Conservation (phyloP, 2,113 vertebrate genomes). For the Dasypus novemcinctus region DNA sequence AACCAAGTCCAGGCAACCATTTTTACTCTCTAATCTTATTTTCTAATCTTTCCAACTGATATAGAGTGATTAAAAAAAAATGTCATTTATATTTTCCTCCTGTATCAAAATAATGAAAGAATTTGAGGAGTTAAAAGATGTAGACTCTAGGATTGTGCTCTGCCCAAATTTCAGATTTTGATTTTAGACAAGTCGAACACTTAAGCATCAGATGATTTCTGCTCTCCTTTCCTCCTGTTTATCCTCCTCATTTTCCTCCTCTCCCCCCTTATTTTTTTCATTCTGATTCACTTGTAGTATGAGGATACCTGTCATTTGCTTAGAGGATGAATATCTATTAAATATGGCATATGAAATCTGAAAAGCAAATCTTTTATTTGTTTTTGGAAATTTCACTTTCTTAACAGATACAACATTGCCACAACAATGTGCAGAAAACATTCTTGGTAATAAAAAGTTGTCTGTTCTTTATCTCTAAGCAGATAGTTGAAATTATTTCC, state of each 20-base stretch:
- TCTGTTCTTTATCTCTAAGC: not conserved
- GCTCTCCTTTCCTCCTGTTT: not conserved
- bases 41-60: not conserved
- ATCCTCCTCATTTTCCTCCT: not conserved
- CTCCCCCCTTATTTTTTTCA: not conserved
- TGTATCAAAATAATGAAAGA: not conserved
- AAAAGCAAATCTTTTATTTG: not conserved
- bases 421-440: too few relatives aligned
- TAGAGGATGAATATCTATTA: not conserved
- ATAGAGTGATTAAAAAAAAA: not conserved
- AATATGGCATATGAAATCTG: not conserved
- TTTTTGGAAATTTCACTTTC: constrained; percentile 1
- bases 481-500: constrained; percentile 27
- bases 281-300: not conserved
- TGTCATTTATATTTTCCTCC: not conserved
- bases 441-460: constrained; percentile 50
- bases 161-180: too few relatives aligned
- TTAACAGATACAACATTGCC: not conserved
- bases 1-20: not conserved
- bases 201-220: too few relatives aligned
- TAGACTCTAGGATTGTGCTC: not conserved
- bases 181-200: not conserved
- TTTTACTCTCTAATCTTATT: not conserved
- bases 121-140: not conserved
- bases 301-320: not conserved